Evolutionary conservation across 2,113 vertebrate genomes (phyloP).

Genomic region (Xenopus borealis): DNA sequence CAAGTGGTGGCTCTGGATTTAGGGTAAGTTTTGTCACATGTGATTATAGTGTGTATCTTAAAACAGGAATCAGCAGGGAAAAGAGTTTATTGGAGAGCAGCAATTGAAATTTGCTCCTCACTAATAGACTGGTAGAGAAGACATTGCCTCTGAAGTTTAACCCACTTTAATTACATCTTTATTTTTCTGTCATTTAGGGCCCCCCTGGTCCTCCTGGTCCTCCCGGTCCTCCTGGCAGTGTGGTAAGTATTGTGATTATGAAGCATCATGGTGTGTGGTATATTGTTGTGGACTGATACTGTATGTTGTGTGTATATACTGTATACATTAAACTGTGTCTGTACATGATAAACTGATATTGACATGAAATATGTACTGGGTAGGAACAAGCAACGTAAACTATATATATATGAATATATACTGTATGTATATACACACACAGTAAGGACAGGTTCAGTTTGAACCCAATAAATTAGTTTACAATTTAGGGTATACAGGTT

Average conservation of each 20-base stretch:
- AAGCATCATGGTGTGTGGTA: too few species aligned
- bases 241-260: conserved; percentile 45
- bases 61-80: too few species aligned
- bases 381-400: neutral
- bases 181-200: conserved; percentile 40
- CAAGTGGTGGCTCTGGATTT: conserved; percentile 52
- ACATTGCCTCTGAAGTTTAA: too few species aligned
- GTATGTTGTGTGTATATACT: too few species aligned
- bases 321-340: too few species aligned
- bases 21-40: conserved; percentile 65
- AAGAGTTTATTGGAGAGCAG: too few species aligned
- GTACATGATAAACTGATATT: too few species aligned
- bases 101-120: too few species aligned
- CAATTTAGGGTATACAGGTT: neutral
- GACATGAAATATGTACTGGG: neutral
- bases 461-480: too few species aligned
- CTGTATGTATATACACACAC: neutral
- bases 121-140: too few species aligned
- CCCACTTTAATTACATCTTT: too few species aligned
- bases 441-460: neutral
- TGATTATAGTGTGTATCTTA: neutral
- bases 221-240: conserved; percentile 70
- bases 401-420: neutral
- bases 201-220: conserved; percentile 69
- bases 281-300: too few species aligned